Base-by-base conservation (phyloP, 1,140 invertebrate species). In the Stratiolaelaps scimitus region DNA sequence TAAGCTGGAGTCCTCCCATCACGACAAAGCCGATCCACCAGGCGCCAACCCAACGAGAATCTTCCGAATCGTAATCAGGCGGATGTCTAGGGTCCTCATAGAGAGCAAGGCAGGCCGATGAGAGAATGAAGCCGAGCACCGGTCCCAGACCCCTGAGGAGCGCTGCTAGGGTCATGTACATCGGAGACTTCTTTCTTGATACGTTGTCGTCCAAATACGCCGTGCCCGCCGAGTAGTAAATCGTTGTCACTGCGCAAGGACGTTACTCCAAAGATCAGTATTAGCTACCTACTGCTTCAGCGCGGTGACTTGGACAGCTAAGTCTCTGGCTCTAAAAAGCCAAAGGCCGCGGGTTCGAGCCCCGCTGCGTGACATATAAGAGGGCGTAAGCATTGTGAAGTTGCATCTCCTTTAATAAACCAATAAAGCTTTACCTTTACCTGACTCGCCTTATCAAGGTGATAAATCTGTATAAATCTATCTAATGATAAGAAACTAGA, bases 161-260 rank as follows among this genome's bases (percentile, higher is more conserved):
- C 13, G 53, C 10, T 4, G 53, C 15, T 29, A 26, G 6, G 26
- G 53, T 60, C 53, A 60, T 60, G 53, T 60, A 60, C 23, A 75
- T 44, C 17, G 74, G 71, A 20, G 72, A 65, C 60, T 75, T 73
- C 44, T 69, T 69, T 64, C 72, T 74, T 17, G 69, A 68, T 17
- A 74, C 69, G 65, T 75, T 76, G 67, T 76, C 73, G 66, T 75
- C 74, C 26, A 75, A 67, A 43, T 74, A 71, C 10, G 74, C 74
- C 19, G 72, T 40, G 17, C 74, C 74, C 19, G 74, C 56, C 1
- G 73, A 66, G 65, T 70, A 70, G 60, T 67, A 72, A 26, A 66
- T 66, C 4, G 66, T 71, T 34, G 64, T 67, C 46, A 60, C 53
- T 40, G 34, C 10, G 34, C 10, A 40, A 10, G 10, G 34, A 40